Evolutionary conservation across 2,888 invertebrate genomes (phyloP).

Genomic region (Steinernema carpocapsae): DNA sequence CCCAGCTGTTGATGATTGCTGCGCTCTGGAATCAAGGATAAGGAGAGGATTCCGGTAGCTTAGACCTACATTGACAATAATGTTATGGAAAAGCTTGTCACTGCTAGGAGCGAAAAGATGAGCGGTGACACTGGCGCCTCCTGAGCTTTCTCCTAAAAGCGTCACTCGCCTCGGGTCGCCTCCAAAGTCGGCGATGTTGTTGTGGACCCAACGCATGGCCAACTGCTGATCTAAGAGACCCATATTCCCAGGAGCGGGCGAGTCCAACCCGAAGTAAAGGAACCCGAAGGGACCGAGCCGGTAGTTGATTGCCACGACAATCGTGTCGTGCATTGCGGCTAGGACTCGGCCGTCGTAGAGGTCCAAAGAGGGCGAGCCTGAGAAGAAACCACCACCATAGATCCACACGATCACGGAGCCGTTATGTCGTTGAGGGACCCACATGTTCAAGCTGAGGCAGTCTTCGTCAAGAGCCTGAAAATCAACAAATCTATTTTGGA

Average conservation of each 20-base stretch:
- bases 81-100: conserved; percentile 75
- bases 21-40: conserved; percentile 80
- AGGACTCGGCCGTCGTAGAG: conserved; percentile 72
- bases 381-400: conserved; percentile 70
- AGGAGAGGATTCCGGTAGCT: background rate
- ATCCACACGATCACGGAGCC: conserved; percentile 69
- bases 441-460: conserved; percentile 91
- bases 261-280: conserved; percentile 81
- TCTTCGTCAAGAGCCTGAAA: conserved; percentile 77
- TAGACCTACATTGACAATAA: conserved; percentile 64
- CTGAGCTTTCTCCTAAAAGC: conserved; percentile 86
- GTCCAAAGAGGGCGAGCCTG: conserved; percentile 70
- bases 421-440: conserved; percentile 76
- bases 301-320: conserved; percentile 68
- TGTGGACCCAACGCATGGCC: conserved; percentile 89
- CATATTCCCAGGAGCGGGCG: conserved; percentile 85
- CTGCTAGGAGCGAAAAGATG: conserved; percentile 82
- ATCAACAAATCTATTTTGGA: no score
- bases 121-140: conserved; percentile 78
- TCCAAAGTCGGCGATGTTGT: conserved; percentile 87
- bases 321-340: conserved; percentile 65
- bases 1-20: conserved; percentile 89
- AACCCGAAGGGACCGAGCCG: conserved; percentile 89
- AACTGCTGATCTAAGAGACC: conserved; percentile 90
- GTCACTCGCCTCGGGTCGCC: conserved; percentile 49